Evolutionary conservation across 2,888 invertebrate species (phyloP).

Genomic region (Parascotia fuliginaria): DNA sequence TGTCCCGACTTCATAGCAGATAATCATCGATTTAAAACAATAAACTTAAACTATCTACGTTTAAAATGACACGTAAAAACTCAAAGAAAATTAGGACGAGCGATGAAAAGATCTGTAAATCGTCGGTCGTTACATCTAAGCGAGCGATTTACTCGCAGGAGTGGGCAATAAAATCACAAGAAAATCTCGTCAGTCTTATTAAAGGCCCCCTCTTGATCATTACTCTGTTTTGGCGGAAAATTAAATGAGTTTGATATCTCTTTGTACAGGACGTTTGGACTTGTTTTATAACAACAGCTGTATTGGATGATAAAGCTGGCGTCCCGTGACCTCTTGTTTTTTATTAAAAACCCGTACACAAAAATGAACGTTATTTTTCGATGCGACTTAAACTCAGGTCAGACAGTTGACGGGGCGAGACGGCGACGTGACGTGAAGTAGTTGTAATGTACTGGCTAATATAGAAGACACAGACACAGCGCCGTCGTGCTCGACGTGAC

Average conservation of each 20-base stretch:
- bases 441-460: too few relatives aligned
- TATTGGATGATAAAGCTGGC: conserved; percentile 36
- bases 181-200: conserved; percentile 69
- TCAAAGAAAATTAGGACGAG: conserved; percentile 62
- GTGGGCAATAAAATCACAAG: conserved; percentile 68
- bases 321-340: conserved; percentile 14
- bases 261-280: conserved; percentile 46
- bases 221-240: conserved; percentile 70
- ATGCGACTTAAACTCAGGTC: neutral
- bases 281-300: conserved; percentile 48
- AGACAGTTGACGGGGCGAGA: too few relatives aligned
- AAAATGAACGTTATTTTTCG: conserved; percentile 7
- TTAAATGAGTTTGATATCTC: conserved; percentile 61
- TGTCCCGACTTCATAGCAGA: neutral
- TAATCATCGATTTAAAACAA: conserved; percentile 11
- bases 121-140: conserved; percentile 65
- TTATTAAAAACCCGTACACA: conserved; percentile 42
- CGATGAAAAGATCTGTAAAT: conserved; percentile 67
- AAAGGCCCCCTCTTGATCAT: conserved; percentile 58
- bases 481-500: too few relatives aligned
- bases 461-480: too few relatives aligned
- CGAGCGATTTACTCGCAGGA: conserved; percentile 66
- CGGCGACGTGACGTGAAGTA: too few relatives aligned
- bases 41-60: conserved; percentile 17
- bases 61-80: conserved; percentile 42